Evolutionary conservation across 2,888 invertebrate species (phyloP).

Genomic region (Endomychus coccineus): DNA sequence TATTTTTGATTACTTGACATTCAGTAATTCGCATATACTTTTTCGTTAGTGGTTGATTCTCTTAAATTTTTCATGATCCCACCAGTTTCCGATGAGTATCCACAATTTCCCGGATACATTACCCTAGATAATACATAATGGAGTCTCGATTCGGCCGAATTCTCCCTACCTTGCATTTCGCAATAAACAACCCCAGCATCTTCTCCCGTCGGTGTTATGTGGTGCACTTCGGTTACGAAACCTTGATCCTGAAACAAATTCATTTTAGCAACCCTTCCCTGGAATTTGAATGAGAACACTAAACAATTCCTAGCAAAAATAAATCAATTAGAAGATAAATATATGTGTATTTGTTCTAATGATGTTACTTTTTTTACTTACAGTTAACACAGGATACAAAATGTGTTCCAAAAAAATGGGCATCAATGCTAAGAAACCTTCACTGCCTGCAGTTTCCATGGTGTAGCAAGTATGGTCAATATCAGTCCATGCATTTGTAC

Average conservation of each 20-base stretch:
- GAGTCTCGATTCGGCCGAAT: constrained; percentile 66
- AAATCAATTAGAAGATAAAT: not conserved
- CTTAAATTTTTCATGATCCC: constrained; percentile 79
- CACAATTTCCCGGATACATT: constrained; percentile 74
- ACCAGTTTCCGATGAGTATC: constrained; percentile 79
- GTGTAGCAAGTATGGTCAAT: constrained; percentile 86
- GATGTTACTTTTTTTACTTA: too few species aligned
- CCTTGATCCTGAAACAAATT: constrained; percentile 57
- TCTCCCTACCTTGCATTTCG: constrained; percentile 87
- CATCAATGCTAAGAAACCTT: constrained; percentile 80
- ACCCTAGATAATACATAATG: constrained; percentile 57
- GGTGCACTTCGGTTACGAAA: constrained; percentile 86
- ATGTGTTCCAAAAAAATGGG: constrained; percentile 90
- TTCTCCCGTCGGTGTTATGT: constrained; percentile 78
- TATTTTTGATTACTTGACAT: constrained; percentile 1
- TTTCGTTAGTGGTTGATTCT: constrained; percentile 69
- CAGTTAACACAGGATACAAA: constrained; percentile 71
- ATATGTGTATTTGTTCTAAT: too few species aligned
- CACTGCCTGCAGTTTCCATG: constrained; percentile 77
- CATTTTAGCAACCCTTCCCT: too few species aligned
- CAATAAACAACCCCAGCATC: constrained; percentile 94
- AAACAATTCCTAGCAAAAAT: too few species aligned
- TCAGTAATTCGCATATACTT: constrained; percentile 48
- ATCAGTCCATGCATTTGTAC: constrained; percentile 88
- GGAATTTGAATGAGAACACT: too few species aligned